phyloP scores from a whole-genome alignment of 2,797 vertebrate species.

The Phrynocephalus guinanensis region DNA sequence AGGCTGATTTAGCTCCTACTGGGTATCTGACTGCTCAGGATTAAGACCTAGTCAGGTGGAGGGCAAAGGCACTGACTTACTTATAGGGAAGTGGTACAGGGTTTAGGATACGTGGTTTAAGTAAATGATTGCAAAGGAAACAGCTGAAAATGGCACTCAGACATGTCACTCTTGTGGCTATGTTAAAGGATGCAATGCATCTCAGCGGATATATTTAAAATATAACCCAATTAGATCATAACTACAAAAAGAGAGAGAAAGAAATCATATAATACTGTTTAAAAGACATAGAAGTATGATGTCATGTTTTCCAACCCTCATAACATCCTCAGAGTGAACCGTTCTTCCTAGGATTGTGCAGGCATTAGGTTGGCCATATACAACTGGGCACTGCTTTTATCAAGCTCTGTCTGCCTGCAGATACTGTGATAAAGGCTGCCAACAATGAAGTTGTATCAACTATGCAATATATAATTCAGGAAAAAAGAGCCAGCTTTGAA shows the following conservation, averaged over 20 bases:
- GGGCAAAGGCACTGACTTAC: not conserved
- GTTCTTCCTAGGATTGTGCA: not conserved
- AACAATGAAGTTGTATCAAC: not conserved
- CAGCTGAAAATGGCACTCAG: not conserved
- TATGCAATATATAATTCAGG: not conserved
- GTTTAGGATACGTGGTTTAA: not conserved
- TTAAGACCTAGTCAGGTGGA: not conserved
- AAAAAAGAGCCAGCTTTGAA: not conserved
- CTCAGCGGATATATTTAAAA: not conserved
- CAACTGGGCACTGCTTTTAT: not conserved
- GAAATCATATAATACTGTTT: not conserved
- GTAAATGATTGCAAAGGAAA: not conserved
- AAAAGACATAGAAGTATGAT: not conserved
- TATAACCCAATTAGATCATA: not conserved
- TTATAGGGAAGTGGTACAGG: not conserved
- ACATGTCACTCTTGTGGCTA: not conserved
- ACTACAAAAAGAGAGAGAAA: no score
- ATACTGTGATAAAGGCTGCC: not conserved
- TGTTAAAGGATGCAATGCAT: not conserved
- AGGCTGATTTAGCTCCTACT: not conserved
- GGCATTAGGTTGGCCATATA: not conserved
- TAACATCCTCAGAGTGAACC: not conserved
- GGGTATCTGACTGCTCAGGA: no score
- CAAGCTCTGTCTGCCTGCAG: not conserved
- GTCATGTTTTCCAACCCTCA: not conserved